Conservation (phyloP, 2,797 vertebrate species). For the Spinus olivaceus region DNA sequence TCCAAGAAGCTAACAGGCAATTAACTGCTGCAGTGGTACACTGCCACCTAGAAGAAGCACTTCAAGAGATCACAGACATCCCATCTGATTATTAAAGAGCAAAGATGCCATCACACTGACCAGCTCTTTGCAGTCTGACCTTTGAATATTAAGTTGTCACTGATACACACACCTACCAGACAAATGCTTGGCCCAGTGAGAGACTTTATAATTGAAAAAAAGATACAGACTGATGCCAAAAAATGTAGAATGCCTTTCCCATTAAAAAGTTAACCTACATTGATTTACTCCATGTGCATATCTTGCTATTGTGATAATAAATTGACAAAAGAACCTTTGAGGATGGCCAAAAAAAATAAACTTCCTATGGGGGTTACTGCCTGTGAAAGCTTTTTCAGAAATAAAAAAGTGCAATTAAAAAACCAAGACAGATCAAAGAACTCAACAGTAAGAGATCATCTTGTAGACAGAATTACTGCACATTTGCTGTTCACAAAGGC, state of each 20-base stretch:
- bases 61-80: conserved; percentile 57
- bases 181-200: conserved; percentile 54
- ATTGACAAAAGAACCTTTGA: conserved; percentile 21
- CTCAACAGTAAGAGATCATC: background rate
- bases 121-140: conserved; percentile 63
- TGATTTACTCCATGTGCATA: conserved; percentile 27
- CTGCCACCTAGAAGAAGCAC: conserved; percentile 53
- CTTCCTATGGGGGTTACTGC: background rate
- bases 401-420: background rate
- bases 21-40: conserved; percentile 53
- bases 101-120: conserved; percentile 44
- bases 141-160: conserved; percentile 62
- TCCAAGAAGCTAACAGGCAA: conserved; percentile 62
- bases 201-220: conserved; percentile 58
- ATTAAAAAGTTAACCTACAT: conserved; percentile 52
- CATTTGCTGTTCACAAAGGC: background rate
- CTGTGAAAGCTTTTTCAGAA: background rate
- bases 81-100: conserved; percentile 63
- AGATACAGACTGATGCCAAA: conserved; percentile 25
- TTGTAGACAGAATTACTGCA: background rate
- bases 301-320: conserved; percentile 47
- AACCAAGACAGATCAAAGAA: background rate
- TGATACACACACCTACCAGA: conserved; percentile 30
- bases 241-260: conserved; percentile 35
- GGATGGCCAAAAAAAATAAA: background rate